Evolutionary conservation across 2,797 vertebrate genomes (phyloP).

Genomic region (Tokudaia muenninki): DNA sequence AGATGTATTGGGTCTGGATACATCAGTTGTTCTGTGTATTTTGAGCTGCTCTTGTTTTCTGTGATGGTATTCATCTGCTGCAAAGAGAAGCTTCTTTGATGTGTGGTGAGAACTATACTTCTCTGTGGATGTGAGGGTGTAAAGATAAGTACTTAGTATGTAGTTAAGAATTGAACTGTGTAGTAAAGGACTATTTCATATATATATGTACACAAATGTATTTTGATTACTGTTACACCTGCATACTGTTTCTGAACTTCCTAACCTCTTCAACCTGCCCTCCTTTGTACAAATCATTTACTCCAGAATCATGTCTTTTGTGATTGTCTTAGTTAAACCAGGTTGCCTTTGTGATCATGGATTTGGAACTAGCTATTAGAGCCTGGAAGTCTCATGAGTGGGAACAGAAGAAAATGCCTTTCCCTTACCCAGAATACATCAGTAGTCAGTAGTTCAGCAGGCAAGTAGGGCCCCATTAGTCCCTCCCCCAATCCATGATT

Average conservation of each 20-base stretch:
- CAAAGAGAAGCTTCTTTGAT: neutral
- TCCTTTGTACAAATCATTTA: neutral
- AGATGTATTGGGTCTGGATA: neutral
- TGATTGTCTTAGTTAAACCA: neutral
- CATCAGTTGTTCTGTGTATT: neutral
- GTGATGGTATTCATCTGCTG: neutral
- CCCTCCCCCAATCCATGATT: neutral
- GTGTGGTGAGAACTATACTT: neutral
- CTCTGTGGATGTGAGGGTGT: neutral
- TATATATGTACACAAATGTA: neutral
- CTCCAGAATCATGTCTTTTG: neutral
- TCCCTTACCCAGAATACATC: neutral
- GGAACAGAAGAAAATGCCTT: neutral
- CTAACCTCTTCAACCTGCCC: neutral
- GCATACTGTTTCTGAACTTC: neutral
- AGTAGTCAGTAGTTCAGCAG: neutral
- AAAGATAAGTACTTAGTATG: neutral
- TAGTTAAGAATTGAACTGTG: neutral
- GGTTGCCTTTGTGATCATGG: neutral
- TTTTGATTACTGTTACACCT: neutral
- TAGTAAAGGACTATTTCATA: neutral
- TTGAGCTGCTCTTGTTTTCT: neutral
- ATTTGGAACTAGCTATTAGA: neutral
- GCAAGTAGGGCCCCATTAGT: neutral
- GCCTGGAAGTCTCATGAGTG: neutral